Conservation (phyloP, 1,140 invertebrate species). For the Drosophila seguyi region DNA sequence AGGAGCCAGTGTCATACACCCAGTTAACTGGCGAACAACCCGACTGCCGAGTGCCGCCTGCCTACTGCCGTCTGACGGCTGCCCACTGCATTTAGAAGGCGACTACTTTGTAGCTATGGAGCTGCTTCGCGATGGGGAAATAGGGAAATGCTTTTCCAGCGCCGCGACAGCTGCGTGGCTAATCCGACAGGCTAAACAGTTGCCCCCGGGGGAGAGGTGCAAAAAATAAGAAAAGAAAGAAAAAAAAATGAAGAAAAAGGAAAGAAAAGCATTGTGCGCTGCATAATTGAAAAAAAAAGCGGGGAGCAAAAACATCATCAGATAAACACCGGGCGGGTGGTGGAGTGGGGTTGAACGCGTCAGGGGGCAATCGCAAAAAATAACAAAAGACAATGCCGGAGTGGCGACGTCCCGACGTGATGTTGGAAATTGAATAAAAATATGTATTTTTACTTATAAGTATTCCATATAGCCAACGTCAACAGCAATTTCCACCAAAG, state of each 20-base stretch:
- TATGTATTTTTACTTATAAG: constrained; percentile 48
- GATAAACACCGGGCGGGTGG: constrained; percentile 31
- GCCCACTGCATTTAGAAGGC: constrained; percentile 49
- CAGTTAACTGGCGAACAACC: constrained; percentile 9
- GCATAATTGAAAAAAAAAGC: constrained; percentile 50
- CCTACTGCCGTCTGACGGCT: constrained; percentile 3
- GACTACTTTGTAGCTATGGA: constrained; percentile 15
- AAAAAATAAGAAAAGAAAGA: constrained; percentile 20
- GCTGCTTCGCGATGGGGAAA: constrained; percentile 30
- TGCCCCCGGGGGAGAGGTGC: constrained; percentile 38
- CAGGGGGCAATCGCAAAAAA: constrained; percentile 49
- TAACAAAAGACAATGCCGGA: constrained; percentile 50
- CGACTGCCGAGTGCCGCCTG: background rate
- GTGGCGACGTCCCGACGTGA: constrained; percentile 64
- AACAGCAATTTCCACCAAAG: constrained; percentile 74
- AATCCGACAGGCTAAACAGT: constrained; percentile 67
- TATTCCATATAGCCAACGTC: constrained; percentile 72
- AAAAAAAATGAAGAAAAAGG: constrained; percentile 24
- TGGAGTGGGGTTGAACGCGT: constrained; percentile 4
- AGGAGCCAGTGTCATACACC: constrained; percentile 12
- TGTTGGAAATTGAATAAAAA: constrained; percentile 78
- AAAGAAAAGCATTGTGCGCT: constrained; percentile 46
- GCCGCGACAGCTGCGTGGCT: constrained; percentile 64
- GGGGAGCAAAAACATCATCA: constrained; percentile 47
- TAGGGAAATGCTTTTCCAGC: constrained; percentile 72